These are phyloP conservation scores for Pagrus major DNA, from an alignment of 2,113 vertebrate species.

Conservation along the genomic window DNA sequence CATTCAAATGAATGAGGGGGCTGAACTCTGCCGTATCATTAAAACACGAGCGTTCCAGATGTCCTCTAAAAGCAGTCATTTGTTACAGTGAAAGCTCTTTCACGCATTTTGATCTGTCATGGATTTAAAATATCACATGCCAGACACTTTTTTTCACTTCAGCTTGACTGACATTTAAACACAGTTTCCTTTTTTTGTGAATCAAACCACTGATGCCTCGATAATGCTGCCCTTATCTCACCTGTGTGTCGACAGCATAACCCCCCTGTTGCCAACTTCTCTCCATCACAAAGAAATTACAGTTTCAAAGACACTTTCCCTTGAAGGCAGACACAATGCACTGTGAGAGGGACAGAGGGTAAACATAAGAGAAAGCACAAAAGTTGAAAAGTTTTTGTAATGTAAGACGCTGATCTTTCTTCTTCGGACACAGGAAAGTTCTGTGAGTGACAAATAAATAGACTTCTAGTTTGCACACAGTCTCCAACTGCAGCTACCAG, in stretches of 20 bases:
- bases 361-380: background rate
- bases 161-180: background rate
- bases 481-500: slow-evolving; percentile 5
- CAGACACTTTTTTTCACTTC: background rate
- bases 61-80: background rate
- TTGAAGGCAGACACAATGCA: background rate
- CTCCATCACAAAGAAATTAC: background rate
- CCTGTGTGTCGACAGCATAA: background rate
- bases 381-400: background rate
- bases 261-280: background rate
- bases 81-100: background rate
- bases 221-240: background rate
- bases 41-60: background rate
- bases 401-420: background rate
- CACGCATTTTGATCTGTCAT: background rate
- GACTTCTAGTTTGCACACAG: background rate
- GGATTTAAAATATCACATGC: background rate
- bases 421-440: background rate
- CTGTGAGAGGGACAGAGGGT: background rate
- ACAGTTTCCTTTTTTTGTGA: background rate
- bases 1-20: no score
- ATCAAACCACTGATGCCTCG: background rate
- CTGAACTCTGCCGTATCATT: background rate
- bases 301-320: slow-evolving; percentile 5
- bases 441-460: slow-evolving; percentile 7